Evolutionary conservation across 2,797 vertebrate genomes (phyloP), one percentile per base, ranked within the genome.

Genomic region (Alcedo atthis): DNA sequence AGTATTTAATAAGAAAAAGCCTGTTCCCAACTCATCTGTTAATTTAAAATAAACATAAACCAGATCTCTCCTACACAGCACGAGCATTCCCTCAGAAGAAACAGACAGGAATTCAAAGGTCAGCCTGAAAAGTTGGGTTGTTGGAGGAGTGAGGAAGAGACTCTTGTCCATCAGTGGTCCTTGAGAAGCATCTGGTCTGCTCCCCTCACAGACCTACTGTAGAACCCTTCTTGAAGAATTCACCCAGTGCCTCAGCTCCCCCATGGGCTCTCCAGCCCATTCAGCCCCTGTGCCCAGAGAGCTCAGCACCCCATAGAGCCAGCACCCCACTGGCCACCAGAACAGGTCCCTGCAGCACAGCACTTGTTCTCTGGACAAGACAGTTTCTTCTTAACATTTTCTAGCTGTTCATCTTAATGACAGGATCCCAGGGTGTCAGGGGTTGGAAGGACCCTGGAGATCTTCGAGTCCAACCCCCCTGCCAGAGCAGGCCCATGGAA

Each of bases 1-100:
- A 90, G 35, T 32, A 84, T 75, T 90, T 96, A 93, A 93, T 92
- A 89, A 82, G 81, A 93, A 93, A 83, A 93, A 94, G 86, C 48
- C 58, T 53, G 62, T 71, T 90, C 58, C 62, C 81, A 76, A 49
- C 94, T 73, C 92, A 78, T 92, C 94, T 80, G 85, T 89, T 87
- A 94, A 85, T 96, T 90, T 92, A 59, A 87, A 92, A 82, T 62
- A 89, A 94, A 93, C 84, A 93, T 37, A 90, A 95, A 69, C 76
- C 95, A 95, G 94, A 94, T 40, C 86, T 66, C 81, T 87, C 64
- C 75, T 83, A 58, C 37, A 78, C 68, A 82, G 78, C 51, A 45
- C 2, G 1, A 49, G n/a, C 54, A 53, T 33, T 90, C 71, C 57
- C 45, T 74, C 71, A 43, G 68, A 88, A 95, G 74, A 75, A 88